These are phyloP conservation scores for Peromyscus leucopus DNA, from an alignment of 2,113 vertebrate species.

Conservation along the genomic window DNA sequence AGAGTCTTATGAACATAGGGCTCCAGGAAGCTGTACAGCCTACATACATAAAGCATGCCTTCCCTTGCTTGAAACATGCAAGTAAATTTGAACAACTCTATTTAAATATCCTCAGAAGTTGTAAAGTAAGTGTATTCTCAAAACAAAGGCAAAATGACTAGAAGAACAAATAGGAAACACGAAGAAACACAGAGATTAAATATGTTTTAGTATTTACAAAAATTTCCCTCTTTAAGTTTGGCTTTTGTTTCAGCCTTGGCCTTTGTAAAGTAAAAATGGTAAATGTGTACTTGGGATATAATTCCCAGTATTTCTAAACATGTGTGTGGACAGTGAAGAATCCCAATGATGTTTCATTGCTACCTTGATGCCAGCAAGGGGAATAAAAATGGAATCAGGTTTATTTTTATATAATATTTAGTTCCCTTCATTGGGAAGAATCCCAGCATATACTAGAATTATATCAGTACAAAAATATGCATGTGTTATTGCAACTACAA, in stretches of 20 bases:
- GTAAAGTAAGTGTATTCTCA: background rate
- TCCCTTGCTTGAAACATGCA: background rate
- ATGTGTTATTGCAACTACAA: background rate
- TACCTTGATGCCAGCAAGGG: background rate
- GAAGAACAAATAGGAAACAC: conserved; percentile 1
- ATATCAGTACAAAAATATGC: background rate
- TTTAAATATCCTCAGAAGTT: background rate
- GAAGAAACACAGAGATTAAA: background rate
- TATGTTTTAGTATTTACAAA: background rate
- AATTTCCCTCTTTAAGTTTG: background rate
- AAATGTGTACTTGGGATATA: background rate
- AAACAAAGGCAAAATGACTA: background rate
- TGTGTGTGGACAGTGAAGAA: background rate
- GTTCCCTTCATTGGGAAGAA: background rate
- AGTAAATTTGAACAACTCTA: background rate
- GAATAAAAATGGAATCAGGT: background rate
- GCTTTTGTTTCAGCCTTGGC: background rate
- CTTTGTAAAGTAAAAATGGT: background rate
- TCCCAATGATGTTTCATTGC: background rate
- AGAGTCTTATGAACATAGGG: background rate
- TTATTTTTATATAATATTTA: conserved; percentile 2
- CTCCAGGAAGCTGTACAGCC: background rate
- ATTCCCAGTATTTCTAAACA: background rate
- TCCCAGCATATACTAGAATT: background rate
- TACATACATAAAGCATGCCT: rapidly evolving